A percentile compares a stretch with the other conserved stretches of the same genome.
Conservation (phyloP, 1,140 invertebrate genomes). For the Cepaea nemoralis region DNA sequence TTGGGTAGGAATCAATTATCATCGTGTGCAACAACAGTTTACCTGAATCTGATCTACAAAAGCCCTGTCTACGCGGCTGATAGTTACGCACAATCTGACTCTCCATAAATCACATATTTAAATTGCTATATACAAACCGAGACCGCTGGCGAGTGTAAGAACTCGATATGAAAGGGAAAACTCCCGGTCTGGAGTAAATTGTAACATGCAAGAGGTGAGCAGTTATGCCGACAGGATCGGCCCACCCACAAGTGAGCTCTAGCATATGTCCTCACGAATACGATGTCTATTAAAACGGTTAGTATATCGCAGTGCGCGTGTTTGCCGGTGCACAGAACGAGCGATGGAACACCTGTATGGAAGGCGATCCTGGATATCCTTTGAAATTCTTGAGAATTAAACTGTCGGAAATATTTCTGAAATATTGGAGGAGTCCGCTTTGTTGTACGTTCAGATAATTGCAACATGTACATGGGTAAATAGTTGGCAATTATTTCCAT, state of each 20-base stretch:
- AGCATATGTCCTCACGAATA: neutral
- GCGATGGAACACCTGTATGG: neutral
- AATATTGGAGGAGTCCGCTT: neutral
- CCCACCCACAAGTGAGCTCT: slow-evolving; percentile 3
- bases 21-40: too few relatives aligned
- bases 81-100: too few relatives aligned
- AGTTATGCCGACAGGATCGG: neutral
- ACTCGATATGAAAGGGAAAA: neutral
- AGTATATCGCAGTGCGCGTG: slow-evolving; percentile 11
- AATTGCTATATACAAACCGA: too few relatives aligned
- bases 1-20: too few relatives aligned
- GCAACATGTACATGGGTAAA: neutral
- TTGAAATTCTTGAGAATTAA: slow-evolving; percentile 28
- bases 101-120: too few relatives aligned
- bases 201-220: neutral
- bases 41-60: too few relatives aligned
- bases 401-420: slow-evolving; percentile 34
- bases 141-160: neutral
- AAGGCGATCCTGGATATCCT: slow-evolving; percentile 4
- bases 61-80: too few relatives aligned
- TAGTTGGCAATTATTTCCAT: too few relatives aligned
- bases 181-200: neutral
- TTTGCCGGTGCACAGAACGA: neutral
- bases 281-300: slow-evolving; percentile 26
- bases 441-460: neutral